Percentiles rank a stretch among this genome's conserved stretches.
Evolutionary conservation across 2,888 invertebrate genomes (phyloP).

Genomic region (Polyploca ridens): DNA sequence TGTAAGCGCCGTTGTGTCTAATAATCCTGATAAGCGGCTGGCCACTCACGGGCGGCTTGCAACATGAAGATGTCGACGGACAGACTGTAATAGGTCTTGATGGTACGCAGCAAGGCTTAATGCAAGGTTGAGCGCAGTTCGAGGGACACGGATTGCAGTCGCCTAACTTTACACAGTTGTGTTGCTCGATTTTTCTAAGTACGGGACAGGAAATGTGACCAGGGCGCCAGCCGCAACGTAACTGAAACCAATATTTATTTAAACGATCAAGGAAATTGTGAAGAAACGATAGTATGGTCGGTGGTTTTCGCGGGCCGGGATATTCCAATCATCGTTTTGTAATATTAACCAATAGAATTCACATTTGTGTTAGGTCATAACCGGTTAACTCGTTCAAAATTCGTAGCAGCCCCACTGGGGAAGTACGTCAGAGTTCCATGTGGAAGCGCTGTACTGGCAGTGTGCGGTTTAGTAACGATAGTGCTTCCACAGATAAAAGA

Average conservation of each 20-base stretch:
- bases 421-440: too few relatives aligned
- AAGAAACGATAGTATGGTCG: neutral
- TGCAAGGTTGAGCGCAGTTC: constrained; percentile 49
- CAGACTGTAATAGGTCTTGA: constrained; percentile 53
- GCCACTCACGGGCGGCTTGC: constrained; percentile 44
- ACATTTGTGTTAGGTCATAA: too few relatives aligned
- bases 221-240: constrained; percentile 78
- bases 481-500: too few relatives aligned
- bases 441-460: too few relatives aligned
- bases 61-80: constrained; percentile 52
- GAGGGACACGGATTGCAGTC: constrained; percentile 55
- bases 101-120: constrained; percentile 51
- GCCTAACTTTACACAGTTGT: constrained; percentile 59
- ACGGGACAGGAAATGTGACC: constrained; percentile 78
- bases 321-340: too few relatives aligned
- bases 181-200: constrained; percentile 67
- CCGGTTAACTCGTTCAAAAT: too few relatives aligned
- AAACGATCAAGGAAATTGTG: neutral
- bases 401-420: too few relatives aligned
- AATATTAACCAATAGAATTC: too few relatives aligned
- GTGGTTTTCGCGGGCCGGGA: too few relatives aligned
- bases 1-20: constrained; percentile 72
- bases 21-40: constrained; percentile 67
- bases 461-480: too few relatives aligned
- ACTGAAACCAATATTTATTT: constrained; percentile 39